Conservation (phyloP, 2,113 vertebrate species). For the Dascyllus trimaculatus region DNA sequence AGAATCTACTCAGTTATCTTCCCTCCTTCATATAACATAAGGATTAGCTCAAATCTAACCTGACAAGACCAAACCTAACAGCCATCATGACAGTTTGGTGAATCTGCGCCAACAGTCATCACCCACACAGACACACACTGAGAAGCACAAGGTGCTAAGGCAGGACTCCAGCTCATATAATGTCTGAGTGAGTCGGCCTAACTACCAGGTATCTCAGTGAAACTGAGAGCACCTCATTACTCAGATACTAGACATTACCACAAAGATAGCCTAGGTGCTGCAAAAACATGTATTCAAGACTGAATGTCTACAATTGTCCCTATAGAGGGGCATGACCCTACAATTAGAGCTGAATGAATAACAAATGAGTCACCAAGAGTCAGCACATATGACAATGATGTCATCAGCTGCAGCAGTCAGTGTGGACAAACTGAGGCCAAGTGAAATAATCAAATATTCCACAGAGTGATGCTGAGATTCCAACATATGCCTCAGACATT, state of each 20-base stretch:
- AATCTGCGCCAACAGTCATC: conserved; percentile 27
- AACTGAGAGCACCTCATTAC: conserved; percentile 50
- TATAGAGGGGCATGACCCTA: neutral
- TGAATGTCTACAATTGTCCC: conserved; percentile 35
- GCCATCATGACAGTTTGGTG: conserved; percentile 20
- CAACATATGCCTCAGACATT: too few species aligned
- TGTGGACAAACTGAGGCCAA: neutral
- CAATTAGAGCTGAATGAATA: conserved; percentile 40
- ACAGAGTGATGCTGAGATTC: too few species aligned
- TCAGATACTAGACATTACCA: conserved; percentile 30
- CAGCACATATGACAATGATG: neutral
- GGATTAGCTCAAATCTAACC: conserved; percentile 3
- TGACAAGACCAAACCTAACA: neutral
- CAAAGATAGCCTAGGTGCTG: conserved; percentile 14
- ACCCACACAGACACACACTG: neutral
- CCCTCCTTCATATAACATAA: too few species aligned
- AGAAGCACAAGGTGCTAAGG: neutral
- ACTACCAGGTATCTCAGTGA: conserved; percentile 49
- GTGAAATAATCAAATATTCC: neutral
- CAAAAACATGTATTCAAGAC: conserved; percentile 43
- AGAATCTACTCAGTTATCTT: neutral
- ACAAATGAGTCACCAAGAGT: conserved; percentile 44
- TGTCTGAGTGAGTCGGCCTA: conserved; percentile 13
- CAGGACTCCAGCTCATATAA: neutral
- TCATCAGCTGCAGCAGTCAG: conserved; percentile 13